Base-by-base conservation (phyloP, 2,797 vertebrate genomes). In the Neoniphon sammara region DNA sequence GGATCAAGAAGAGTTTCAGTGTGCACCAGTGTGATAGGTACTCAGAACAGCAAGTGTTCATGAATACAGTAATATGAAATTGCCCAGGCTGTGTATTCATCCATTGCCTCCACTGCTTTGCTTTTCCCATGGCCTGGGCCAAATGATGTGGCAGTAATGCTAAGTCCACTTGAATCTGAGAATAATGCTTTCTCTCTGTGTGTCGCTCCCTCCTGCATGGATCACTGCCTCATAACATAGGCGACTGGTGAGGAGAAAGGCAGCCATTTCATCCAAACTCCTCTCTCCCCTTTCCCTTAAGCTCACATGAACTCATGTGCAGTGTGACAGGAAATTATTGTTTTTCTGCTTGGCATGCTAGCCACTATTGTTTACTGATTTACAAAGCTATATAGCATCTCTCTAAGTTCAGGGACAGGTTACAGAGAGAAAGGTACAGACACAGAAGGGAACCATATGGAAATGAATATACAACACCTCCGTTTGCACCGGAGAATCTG, bases 61-160 rank as follows among this genome's bases (percentile, higher is more conserved):
- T 73, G 70, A 82, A 86, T 65, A 74, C 49, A 61, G 64, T 44
- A 53, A 82, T 65, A 74, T 10, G 71, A 88, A 70, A 62, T 82
- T 58, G 63, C 64, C 57, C 65, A 18, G 56, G 67, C 70, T 66
- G 71, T 73, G 63, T 58, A 49, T 83, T 85, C 75, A 75, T 86
- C 57, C 67, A 69, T 82, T 86, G 82, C 63, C 64, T 62, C n/a
- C 59, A 68, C 65, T 20, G 49, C 73, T 80, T 67, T 79, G 72
- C 73, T 87, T 88, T 78, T 79, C 80, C 82, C 59, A 64, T 42
- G 25, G 60, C 67, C 62, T 15, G 66, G 47, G 76, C 74, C 77
- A 92, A 92, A 92, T 82, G 86, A 81, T 71, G 82, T 85, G 87
- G 80, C 78, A 84, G 84, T 89, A 87, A 93, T 89, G 83, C 73